These are phyloP conservation scores for Rhizomys pruinosus DNA, from an alignment of 2,113 vertebrate genomes.

Conservation along the genomic window DNA sequence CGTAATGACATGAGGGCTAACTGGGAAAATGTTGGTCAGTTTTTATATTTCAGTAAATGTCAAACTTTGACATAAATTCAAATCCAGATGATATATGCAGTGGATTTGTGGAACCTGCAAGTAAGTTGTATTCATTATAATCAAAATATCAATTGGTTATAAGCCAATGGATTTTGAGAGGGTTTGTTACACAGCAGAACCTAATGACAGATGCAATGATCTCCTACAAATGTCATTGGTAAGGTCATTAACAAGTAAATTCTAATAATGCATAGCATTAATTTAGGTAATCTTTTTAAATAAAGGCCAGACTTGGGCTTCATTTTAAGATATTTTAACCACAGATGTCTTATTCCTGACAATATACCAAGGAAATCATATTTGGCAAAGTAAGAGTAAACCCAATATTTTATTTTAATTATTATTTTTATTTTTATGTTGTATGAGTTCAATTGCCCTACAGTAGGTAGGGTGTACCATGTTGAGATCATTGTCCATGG, in stretches of 20 bases:
- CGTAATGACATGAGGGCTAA: background rate
- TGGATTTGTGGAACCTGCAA: background rate
- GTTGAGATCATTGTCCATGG: no score
- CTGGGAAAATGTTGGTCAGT: background rate
- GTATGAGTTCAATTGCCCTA: no score
- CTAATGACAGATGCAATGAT: background rate
- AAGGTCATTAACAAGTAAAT: background rate
- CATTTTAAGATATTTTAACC: background rate
- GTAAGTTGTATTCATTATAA: background rate
- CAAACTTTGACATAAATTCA: background rate
- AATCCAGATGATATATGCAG: background rate
- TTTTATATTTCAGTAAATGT: background rate
- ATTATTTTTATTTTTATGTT: no score
- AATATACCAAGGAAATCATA: background rate
- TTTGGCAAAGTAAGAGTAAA: background rate
- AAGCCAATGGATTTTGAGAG: background rate
- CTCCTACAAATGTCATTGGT: background rate
- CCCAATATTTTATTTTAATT: no score
- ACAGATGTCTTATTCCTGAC: background rate
- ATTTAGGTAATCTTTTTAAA: background rate
- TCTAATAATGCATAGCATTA: background rate
- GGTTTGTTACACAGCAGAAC: background rate
- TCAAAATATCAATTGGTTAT: background rate
- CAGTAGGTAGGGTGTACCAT: no score
- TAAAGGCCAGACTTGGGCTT: background rate